Conservation (phyloP, 1,140 invertebrate genomes). For the Bacillus rossius region DNA sequence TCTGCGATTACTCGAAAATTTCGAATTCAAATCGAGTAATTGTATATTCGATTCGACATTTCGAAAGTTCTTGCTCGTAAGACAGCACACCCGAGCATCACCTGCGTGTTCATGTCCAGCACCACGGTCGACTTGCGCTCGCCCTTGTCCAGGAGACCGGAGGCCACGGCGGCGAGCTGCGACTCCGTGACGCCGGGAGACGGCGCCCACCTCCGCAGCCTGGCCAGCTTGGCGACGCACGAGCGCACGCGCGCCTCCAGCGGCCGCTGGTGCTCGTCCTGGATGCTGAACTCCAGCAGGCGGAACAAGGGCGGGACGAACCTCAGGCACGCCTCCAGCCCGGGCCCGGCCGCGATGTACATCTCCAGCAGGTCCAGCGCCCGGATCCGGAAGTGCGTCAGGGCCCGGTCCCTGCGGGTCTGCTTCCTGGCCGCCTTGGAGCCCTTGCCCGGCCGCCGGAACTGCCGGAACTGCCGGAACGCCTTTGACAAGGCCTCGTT, state of each 20-base stretch:
- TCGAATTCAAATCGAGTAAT: too few species aligned
- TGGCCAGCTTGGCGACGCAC: too few species aligned
- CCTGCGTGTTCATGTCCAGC: too few species aligned
- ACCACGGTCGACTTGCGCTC: too few species aligned
- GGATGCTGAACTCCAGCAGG: slow-evolving; percentile 58
- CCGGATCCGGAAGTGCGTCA: slow-evolving; percentile 63
- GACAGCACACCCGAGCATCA: too few species aligned
- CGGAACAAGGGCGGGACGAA: slow-evolving; percentile 59
- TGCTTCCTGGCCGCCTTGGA: slow-evolving; percentile 46
- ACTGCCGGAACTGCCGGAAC: slow-evolving; percentile 59
- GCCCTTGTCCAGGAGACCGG: too few species aligned
- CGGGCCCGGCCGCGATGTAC: slow-evolving; percentile 51
- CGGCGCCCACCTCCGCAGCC: too few species aligned
- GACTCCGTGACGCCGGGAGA: too few species aligned
- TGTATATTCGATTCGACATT: too few species aligned
- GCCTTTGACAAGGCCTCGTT: slow-evolving; percentile 62
- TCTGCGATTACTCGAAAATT: too few species aligned
- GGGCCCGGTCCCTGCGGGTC: slow-evolving; percentile 53
- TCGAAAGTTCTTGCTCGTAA: too few species aligned
- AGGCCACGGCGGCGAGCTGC: too few species aligned
- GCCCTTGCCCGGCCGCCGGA: slow-evolving; percentile 33
- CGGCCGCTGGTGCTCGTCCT: slow-evolving; percentile 59
- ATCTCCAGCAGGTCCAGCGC: slow-evolving; percentile 64
- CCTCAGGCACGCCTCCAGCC: slow-evolving; percentile 57
- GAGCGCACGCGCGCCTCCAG: slow-evolving; percentile 52